Evolutionary conservation across 2,113 vertebrate genomes (phyloP).

Genomic region (Rhipidura dahli): DNA sequence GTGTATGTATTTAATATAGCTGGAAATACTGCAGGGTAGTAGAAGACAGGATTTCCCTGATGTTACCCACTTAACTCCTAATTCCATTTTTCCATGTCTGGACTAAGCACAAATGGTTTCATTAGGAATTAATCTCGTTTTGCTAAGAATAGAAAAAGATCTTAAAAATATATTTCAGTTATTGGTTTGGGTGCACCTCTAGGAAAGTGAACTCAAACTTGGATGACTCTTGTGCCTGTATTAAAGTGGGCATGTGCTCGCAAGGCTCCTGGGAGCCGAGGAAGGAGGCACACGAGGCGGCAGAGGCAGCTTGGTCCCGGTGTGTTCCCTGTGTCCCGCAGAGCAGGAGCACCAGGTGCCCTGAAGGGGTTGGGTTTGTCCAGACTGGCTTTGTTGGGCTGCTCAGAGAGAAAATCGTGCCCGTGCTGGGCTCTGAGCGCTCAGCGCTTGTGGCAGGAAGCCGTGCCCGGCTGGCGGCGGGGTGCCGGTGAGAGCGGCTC

Average conservation of each 20-base stretch:
- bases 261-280: background rate
- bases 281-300: background rate
- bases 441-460: background rate
- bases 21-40: background rate
- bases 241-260: rapidly evolving
- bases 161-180: rapidly evolving
- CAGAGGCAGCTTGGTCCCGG: background rate
- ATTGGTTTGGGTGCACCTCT: background rate
- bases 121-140: background rate
- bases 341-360: background rate
- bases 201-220: background rate
- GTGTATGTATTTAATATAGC: background rate
- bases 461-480: background rate
- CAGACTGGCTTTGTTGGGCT: rapidly evolving
- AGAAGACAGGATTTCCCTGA: background rate
- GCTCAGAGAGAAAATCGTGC: too few species aligned
- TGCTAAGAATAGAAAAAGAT: background rate
- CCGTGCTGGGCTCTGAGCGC: background rate
- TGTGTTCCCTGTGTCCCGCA: rapidly evolving
- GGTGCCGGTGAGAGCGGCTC: rapidly evolving
- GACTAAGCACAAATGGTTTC: background rate
- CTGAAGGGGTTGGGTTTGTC: background rate
- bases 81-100: background rate
- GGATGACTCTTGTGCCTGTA: rapidly evolving
- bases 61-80: background rate